A percentile compares a stretch with the other conserved stretches of the same genome.
Evolutionary conservation across 2,113 vertebrate species (phyloP).

Genomic region (Scytalopus superciliaris): DNA sequence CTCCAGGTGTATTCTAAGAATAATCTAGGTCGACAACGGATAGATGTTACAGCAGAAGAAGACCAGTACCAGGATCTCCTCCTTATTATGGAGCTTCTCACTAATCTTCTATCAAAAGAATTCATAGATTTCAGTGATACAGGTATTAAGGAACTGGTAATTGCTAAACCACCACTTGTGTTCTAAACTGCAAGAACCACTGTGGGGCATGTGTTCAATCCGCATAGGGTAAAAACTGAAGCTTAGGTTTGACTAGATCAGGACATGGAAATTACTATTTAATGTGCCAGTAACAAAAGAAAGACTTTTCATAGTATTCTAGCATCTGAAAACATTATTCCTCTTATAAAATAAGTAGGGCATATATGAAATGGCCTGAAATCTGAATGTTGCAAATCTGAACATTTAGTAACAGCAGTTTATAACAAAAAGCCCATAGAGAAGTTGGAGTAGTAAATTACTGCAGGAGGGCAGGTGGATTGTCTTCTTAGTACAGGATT

Average conservation of each 20-base stretch:
- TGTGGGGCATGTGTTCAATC: background rate
- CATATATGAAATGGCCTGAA: background rate
- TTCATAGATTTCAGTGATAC: conserved; percentile 99
- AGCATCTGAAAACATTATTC: background rate
- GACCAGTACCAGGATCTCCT: conserved; percentile 98
- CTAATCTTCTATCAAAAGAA: conserved; percentile 97
- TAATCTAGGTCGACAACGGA: conserved; percentile 89
- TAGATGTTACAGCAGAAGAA: conserved; percentile 92
- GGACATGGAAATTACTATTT: background rate
- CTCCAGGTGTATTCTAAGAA: conserved; percentile 98
- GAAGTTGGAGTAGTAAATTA: background rate
- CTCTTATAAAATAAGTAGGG: background rate
- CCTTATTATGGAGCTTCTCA: conserved; percentile 99
- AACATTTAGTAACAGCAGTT: background rate
- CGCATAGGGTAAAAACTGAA: background rate
- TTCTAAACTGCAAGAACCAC: background rate
- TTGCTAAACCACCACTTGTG: background rate
- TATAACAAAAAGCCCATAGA: background rate
- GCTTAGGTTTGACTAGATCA: background rate
- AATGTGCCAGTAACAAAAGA: background rate
- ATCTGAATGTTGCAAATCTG: background rate
- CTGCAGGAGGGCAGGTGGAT: background rate
- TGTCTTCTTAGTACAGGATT: background rate
- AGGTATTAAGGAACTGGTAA: conserved; percentile 70
- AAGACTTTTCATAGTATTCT: background rate